These are phyloP conservation scores for Caenorhabditis uteleia DNA, from an alignment of 2,888 invertebrate genomes.

Conservation along the genomic window DNA sequence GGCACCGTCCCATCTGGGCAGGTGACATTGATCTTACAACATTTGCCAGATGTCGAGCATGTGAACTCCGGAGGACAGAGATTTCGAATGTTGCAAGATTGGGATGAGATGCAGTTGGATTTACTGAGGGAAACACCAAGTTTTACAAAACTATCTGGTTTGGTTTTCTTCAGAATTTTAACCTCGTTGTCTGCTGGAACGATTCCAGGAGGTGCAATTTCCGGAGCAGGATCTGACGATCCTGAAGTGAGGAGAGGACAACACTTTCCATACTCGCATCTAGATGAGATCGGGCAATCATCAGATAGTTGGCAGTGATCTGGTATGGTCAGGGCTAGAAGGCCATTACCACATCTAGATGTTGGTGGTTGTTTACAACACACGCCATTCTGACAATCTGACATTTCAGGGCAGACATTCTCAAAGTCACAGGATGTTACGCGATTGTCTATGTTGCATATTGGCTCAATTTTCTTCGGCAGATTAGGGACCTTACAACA, in stretches of 20 bases:
- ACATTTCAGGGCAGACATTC: slow-evolving; percentile 51
- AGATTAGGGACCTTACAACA: no score
- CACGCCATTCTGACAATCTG: slow-evolving; percentile 52
- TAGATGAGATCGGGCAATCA: slow-evolving; percentile 55
- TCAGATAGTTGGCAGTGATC: slow-evolving; percentile 35
- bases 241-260: slow-evolving; percentile 39
- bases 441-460: slow-evolving; percentile 38
- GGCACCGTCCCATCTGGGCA: slow-evolving; percentile 57
- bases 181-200: background rate
- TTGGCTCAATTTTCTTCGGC: slow-evolving; percentile 11
- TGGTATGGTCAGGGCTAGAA: slow-evolving; percentile 49
- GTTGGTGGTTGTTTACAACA: slow-evolving; percentile 43
- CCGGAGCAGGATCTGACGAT: background rate
- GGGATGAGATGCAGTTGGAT: slow-evolving; percentile 34
- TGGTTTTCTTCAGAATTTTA: no score
- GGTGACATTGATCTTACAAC: slow-evolving; percentile 40
- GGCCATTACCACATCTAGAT: slow-evolving; percentile 43
- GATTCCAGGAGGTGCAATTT: no score
- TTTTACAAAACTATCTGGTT: no score
- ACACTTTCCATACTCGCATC: slow-evolving; percentile 55
- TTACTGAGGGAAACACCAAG: slow-evolving; percentile 1
- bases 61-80: slow-evolving; percentile 56
- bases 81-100: slow-evolving; percentile 32
- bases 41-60: slow-evolving; percentile 46
- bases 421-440: slow-evolving; percentile 44